Base-by-base conservation (phyloP, 2,797 vertebrate genomes). In the Rhincodon typus region DNA sequence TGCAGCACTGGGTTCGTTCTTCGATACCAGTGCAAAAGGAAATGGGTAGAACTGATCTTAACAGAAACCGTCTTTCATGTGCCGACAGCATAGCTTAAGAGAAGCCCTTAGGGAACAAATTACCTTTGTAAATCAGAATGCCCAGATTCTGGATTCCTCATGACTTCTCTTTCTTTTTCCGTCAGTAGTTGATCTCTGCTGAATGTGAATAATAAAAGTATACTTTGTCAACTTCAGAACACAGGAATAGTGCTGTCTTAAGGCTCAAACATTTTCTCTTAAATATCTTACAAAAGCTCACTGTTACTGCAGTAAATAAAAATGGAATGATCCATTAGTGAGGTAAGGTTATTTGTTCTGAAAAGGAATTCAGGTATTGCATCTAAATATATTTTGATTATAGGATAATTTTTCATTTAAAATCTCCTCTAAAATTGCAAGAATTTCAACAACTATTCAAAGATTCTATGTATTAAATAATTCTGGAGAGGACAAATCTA, bases 51-150 rank as follows among this genome's bases (percentile, higher is more conserved):
- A 34, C 70, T 77, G 70, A 95, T 95, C 94, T 30, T 74, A 72
- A 95, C 30, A 53, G 70, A 94, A 94, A 72, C 42, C 30, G 42
- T 53, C 70, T 94, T 94, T 94, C 94, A 95, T 95, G 94, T 53
- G 70, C 94, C 69, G 30, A 77, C 69, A 94, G 46, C 70, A 74
- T 50, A 74, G 70, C 69, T 94, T 94, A 74, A 53, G 70, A 94
- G 46, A 77, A 77, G 72, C 70, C 42, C 94, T 94, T 30, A 50
- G 42, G 70, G 46, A 74, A 53, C 93, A 94, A 38, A 46, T 72
- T 94, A 72, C 70, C 42, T 94, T 94, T 95, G 46, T 77, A 95
- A 74, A 77, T 95, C 70, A 74, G 27, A 74, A 34, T 95, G 46
- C 46, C 17, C 70, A 77, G 25, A 95, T 95, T 57, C 46, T 53